Conservation (phyloP, 2,113 vertebrate genomes). For the Dromas ardeola region DNA sequence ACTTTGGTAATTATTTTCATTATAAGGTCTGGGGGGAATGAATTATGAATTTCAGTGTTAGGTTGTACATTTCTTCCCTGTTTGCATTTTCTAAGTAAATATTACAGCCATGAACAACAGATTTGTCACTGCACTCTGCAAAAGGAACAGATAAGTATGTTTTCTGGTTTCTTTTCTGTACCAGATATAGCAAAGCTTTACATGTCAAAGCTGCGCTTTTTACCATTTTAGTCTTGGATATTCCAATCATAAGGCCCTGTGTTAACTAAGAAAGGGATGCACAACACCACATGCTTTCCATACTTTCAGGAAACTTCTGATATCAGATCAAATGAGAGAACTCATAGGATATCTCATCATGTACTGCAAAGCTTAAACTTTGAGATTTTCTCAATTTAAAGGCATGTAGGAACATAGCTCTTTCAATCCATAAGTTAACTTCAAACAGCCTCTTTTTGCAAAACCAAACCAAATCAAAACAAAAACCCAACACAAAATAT, state of each 20-base stretch:
- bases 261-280: neutral
- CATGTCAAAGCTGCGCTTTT: neutral
- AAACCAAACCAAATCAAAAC: neutral
- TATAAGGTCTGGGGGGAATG: neutral
- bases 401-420: rapidly evolving
- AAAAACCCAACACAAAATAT: rapidly evolving
- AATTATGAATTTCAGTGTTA: neutral
- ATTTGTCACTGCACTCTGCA: neutral
- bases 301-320: neutral
- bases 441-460: neutral
- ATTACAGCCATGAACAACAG: neutral
- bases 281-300: neutral
- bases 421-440: neutral
- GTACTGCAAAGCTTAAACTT: neutral
- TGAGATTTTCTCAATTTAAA: neutral
- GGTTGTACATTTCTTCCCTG: neutral
- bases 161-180: neutral
- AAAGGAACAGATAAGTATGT: neutral
- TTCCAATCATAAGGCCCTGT: neutral
- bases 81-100: neutral
- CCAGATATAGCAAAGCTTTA: neutral
- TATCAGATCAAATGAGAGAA: neutral
- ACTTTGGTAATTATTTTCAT: neutral
- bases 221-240: neutral
- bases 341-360: neutral